Evolutionary conservation across 2,888 invertebrate genomes (phyloP).

Genomic region (Poecilobothrus nobilitatus): DNA sequence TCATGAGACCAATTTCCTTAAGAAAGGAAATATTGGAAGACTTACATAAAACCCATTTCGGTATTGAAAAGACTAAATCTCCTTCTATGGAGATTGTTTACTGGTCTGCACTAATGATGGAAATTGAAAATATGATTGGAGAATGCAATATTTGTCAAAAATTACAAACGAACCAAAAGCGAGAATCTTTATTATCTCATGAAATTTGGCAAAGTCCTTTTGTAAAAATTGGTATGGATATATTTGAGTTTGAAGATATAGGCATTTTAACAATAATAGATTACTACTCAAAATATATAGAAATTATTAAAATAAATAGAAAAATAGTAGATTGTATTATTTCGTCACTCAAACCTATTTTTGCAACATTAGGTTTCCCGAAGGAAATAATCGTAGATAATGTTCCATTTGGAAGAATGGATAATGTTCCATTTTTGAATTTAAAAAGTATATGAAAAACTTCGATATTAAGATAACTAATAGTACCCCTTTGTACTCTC

Average conservation of each 20-base stretch:
- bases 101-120: slow-evolving; percentile 14
- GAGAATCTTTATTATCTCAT: slow-evolving; percentile 12
- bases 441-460: no score
- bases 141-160: slow-evolving; percentile 18
- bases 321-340: slow-evolving; percentile 7
- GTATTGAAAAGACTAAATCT: no score
- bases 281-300: slow-evolving; percentile 23
- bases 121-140: slow-evolving; percentile 15
- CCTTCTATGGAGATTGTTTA: slow-evolving; percentile 14
- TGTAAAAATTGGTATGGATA: slow-evolving; percentile 27
- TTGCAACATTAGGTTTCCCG: no score
- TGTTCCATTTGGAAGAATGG: no score
- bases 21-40: no score
- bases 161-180: slow-evolving; percentile 7
- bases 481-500: no score
- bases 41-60: no score
- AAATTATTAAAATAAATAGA: slow-evolving; percentile 15
- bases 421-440: no score
- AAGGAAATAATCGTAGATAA: no score
- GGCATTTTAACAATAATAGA: slow-evolving; percentile 26
- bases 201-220: slow-evolving; percentile 11
- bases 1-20: no score
- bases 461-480: no score
- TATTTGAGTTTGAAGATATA: slow-evolving; percentile 18
- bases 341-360: no score